Base-by-base conservation (phyloP, 2,888 invertebrate genomes). In the Tenthredo livida region DNA sequence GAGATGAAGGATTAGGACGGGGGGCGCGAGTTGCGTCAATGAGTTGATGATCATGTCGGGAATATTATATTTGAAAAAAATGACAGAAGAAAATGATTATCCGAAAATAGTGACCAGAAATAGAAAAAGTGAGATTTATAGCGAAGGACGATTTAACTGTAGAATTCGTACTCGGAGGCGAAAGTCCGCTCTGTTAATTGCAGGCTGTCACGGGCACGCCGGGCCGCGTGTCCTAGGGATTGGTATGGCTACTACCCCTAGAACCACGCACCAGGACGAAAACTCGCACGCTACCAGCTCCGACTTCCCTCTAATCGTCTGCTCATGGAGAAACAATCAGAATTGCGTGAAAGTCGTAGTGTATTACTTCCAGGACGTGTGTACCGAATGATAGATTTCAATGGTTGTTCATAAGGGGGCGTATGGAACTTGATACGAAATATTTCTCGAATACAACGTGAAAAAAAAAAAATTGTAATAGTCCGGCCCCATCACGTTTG, bases 141-240 rank as follows among this genome's bases (percentile, higher is more conserved):
- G 37, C 73, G 43, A 54, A 17, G 21, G 61, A 80, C 80, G 61
- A 80, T 80, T 80, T 85, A 90, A 88, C 86, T 47, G 84, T 50
- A 86, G 86, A 85, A 86, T 85, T 87, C 85, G 85, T 88, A 86
- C 87, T 86, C 85, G 86, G 90, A 90, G 89, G 90, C 90, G 90
- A 91, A 90, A 91, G 90, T 90, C 91, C 91, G 91, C 89, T 83
- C 67, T 89, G 92, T 93, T 93, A 93, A 93, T 93, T 93, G 93
- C 91, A 87, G 90, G 89, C 93, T 93, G 93, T 93, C 93, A 93
- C 90, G 88, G 91, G 85, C 93, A 93, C 89, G 90, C 91, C 90
- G 54, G n/a, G 54, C n/a, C 54, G 89, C 88, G 89, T 91, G 88
- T 87, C 88, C 86, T 86, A 87, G 87, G 87, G 88, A 87, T 86